Evolutionary conservation across 2,888 invertebrate genomes (phyloP).

Genomic region (Apotomis betuletana): DNA sequence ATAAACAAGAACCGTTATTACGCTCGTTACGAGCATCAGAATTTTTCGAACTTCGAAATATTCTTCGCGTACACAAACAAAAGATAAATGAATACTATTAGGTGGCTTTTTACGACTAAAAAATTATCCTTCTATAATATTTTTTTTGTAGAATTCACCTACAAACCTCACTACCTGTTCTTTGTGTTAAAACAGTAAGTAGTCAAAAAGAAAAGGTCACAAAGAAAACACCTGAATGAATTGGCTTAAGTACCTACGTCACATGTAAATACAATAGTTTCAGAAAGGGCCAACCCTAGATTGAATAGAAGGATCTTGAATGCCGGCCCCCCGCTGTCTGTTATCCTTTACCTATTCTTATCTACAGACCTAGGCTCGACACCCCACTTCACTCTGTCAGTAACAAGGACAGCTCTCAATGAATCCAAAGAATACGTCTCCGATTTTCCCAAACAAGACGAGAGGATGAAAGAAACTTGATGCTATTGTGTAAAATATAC

Average conservation of each 20-base stretch:
- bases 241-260: neutral
- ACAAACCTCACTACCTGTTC: too few species aligned
- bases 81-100: too few species aligned
- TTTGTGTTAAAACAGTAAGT: neutral
- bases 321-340: conserved; percentile 18
- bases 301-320: conserved; percentile 27
- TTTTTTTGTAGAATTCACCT: too few species aligned
- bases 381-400: conserved; percentile 20
- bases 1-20: too few species aligned
- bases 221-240: neutral
- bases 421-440: neutral
- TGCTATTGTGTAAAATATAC: neutral
- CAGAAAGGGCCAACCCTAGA: conserved; percentile 17
- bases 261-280: neutral
- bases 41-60: too few species aligned
- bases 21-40: too few species aligned
- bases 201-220: neutral
- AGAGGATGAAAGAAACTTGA: neutral
- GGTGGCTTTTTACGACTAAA: too few species aligned
- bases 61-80: too few species aligned
- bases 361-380: conserved; percentile 29
- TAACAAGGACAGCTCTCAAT: conserved; percentile 14
- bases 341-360: conserved; percentile 38
- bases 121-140: too few species aligned
- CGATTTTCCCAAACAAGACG: neutral